A percentile compares a stretch with the other conserved stretches of the same genome.
Conservation (phyloP, 1,140 invertebrate species). For the Octopus sinensis region DNA sequence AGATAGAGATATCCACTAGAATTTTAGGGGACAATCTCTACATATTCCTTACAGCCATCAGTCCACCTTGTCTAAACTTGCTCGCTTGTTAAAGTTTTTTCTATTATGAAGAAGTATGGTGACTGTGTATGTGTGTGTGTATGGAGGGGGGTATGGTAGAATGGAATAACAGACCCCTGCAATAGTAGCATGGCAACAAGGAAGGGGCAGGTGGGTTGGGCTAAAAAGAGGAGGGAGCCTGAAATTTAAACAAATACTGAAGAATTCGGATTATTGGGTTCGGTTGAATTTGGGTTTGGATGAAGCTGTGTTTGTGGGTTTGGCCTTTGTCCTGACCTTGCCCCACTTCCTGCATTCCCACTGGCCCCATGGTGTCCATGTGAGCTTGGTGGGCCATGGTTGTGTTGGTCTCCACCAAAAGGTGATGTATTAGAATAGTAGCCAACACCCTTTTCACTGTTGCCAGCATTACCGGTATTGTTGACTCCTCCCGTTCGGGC, state of each 20-base stretch:
- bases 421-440: conserved; percentile 2
- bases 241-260: neutral
- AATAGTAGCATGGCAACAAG: too few relatives aligned
- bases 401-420: neutral
- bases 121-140: too few relatives aligned
- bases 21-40: too few relatives aligned
- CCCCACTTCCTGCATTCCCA: neutral
- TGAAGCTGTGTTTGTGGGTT: neutral
- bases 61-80: too few relatives aligned
- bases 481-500: neutral
- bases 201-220: too few relatives aligned
- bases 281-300: neutral
- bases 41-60: too few relatives aligned
- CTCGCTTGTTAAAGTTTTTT: too few relatives aligned
- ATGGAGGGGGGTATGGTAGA: too few relatives aligned
- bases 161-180: too few relatives aligned
- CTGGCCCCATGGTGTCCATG: neutral
- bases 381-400: neutral
- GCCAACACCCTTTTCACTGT: neutral
- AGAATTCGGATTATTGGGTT: neutral
- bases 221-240: too few relatives aligned
- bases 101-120: too few relatives aligned
- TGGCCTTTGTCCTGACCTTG: neutral
- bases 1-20: too few relatives aligned
- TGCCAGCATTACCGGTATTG: neutral